Conservation (phyloP, 2,113 vertebrate species). For the Petrocephalus zakoni region DNA sequence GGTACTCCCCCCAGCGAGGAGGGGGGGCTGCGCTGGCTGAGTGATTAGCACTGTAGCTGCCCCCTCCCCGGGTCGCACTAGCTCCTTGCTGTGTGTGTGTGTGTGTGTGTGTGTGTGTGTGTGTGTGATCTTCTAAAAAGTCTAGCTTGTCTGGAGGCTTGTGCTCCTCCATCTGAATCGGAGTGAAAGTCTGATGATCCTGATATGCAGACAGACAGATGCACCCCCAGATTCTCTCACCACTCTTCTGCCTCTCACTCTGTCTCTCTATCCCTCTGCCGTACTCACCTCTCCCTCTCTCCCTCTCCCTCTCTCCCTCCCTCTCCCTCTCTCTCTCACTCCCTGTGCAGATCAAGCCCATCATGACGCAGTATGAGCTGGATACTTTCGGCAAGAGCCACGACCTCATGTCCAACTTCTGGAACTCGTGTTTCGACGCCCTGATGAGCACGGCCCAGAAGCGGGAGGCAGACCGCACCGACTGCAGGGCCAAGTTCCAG, state of each 20-base stretch:
- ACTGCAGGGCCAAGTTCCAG: constrained; percentile 77
- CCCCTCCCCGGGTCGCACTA: neutral
- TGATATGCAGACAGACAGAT: neutral
- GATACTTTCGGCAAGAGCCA: constrained; percentile 90
- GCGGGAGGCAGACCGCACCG: constrained; percentile 66
- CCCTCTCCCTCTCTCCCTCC: neutral
- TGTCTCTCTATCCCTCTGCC: neutral
- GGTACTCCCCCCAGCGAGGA: neutral
- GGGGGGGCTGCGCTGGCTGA: neutral
- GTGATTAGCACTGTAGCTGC: neutral
- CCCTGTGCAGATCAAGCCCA: constrained; percentile 72
- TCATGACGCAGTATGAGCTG: constrained; percentile 84
- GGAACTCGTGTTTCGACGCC: constrained; percentile 92
- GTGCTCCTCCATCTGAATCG: neutral
- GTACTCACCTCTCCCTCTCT: too few relatives aligned
- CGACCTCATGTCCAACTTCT: constrained; percentile 94
- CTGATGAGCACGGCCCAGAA: constrained; percentile 82
- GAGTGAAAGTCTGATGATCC: neutral
- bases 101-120: neutral
- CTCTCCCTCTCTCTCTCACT: neutral
- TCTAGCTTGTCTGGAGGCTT: neutral
- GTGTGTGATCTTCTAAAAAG: neutral
- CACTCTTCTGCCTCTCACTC: too few relatives aligned
- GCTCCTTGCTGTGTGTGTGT: neutral
- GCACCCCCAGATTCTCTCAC: neutral